phyloP scores from a whole-genome alignment of 2,797 vertebrate genomes.

The Orestias chungarensis region DNA sequence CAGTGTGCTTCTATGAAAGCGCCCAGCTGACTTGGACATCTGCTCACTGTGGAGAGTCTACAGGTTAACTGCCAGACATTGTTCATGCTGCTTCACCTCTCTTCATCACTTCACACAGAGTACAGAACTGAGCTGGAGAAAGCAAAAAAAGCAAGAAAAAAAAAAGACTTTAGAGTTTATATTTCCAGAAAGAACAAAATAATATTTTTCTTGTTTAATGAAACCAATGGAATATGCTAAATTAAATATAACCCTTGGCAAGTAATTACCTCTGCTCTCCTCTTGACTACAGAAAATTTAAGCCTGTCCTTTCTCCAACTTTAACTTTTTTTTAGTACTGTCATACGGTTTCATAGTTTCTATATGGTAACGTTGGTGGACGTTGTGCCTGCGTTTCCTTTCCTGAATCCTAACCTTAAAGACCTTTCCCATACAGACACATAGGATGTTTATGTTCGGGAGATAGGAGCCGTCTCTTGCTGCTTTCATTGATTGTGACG shows the following conservation, averaged over 20 bases:
- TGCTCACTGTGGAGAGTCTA: conserved; percentile 9
- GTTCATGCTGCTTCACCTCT: neutral
- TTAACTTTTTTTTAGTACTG: too few relatives aligned
- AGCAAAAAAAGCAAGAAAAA: neutral
- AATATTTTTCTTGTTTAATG: conserved; percentile 8
- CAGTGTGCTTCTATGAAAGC: neutral
- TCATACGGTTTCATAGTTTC: neutral
- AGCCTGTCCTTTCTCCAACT: conserved; percentile 9
- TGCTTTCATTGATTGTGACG: neutral
- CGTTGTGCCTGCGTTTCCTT: neutral
- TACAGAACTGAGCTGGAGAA: too few relatives aligned
- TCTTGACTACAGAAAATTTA: conserved; percentile 5
- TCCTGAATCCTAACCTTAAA: neutral
- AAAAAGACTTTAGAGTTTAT: conserved; percentile 7
- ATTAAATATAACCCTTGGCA: neutral
- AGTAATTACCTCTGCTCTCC: conserved; percentile 5
- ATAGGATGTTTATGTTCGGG: too few relatives aligned
- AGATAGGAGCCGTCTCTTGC: too few relatives aligned
- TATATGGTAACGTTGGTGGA: neutral
- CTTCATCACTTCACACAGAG: conserved; percentile 10
- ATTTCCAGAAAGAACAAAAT: conserved; percentile 1
- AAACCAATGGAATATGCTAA: conserved; percentile 2
- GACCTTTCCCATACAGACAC: too few relatives aligned
- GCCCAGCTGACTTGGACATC: conserved; percentile 14
- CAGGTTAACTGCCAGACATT: conserved; percentile 19